phyloP scores from a whole-genome alignment of 1,140 invertebrate species.

The Orius insidiosus region DNA sequence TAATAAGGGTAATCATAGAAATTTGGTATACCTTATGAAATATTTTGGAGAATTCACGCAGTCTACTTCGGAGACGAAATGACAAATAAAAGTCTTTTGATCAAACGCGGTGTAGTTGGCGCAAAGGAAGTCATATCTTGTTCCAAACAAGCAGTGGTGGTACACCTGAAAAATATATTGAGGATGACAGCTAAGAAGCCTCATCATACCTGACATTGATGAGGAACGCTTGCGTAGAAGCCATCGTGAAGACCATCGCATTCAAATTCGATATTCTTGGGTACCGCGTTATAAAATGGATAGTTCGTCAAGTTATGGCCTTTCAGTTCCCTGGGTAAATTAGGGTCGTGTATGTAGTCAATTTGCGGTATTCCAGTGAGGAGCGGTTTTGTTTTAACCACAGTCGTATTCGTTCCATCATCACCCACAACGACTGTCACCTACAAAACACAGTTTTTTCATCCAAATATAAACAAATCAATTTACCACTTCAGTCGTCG shows the following conservation, averaged over 20 bases:
- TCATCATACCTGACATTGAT: constrained; percentile 67
- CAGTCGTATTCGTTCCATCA: constrained; percentile 12
- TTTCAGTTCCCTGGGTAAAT: constrained; percentile 71
- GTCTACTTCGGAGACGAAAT: constrained; percentile 83
- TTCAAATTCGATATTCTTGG: constrained; percentile 68
- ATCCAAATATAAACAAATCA: neutral
- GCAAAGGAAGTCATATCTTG: constrained; percentile 79
- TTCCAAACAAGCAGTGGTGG: constrained; percentile 77
- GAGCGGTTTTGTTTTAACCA: constrained; percentile 31
- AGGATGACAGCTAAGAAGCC: neutral
- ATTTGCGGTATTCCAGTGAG: constrained; percentile 72
- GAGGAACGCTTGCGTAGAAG: constrained; percentile 76
- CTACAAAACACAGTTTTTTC: neutral
- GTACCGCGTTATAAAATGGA: constrained; percentile 69
- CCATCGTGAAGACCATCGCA: constrained; percentile 81
- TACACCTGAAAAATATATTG: constrained; percentile 48
- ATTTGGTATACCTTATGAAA: constrained; percentile 67
- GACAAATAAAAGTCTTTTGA: constrained; percentile 85
- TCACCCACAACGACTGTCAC: constrained; percentile 1
- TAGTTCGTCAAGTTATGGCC: constrained; percentile 74
- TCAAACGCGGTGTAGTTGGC: constrained; percentile 90
- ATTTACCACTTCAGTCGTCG: constrained; percentile 17
- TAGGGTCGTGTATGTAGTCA: constrained; percentile 79
- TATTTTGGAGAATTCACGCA: constrained; percentile 72
- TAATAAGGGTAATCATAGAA: too few species aligned